These are phyloP conservation scores for Sinonovacula constricta DNA, from an alignment of 1,140 invertebrate species.

Conservation along the genomic window DNA sequence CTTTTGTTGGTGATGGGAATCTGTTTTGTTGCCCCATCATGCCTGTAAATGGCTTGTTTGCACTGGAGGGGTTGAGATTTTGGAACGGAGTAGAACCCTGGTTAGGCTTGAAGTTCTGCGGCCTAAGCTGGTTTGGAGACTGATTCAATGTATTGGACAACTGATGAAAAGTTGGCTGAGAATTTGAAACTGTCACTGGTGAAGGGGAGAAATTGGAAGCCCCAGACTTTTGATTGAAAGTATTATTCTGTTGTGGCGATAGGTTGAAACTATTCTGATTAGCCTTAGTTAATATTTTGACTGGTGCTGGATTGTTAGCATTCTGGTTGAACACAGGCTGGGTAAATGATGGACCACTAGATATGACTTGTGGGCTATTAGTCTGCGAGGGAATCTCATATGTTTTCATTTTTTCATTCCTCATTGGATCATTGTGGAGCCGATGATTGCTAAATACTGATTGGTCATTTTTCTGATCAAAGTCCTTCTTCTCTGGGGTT, in stretches of 20 bases:
- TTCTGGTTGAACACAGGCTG: background rate
- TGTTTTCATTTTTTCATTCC: background rate
- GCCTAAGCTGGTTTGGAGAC: background rate
- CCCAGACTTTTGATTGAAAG: too few relatives aligned
- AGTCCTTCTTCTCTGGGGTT: conserved; percentile 27
- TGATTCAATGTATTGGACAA: background rate
- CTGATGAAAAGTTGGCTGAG: background rate
- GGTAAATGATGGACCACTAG: background rate
- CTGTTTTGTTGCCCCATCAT: conserved; percentile 33
- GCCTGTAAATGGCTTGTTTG: conserved; percentile 24
- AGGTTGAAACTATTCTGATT: background rate
- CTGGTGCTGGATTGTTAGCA: background rate
- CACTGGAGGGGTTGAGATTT: conserved; percentile 23
- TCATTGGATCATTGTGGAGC: background rate
- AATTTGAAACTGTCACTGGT: background rate
- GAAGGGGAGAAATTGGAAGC: too few relatives aligned
- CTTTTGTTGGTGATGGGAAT: conserved; percentile 20
- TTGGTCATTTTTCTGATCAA: background rate
- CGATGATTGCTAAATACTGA: background rate
- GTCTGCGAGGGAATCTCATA: background rate
- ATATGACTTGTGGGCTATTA: background rate
- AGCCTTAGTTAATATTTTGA: background rate
- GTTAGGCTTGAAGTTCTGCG: conserved; percentile 50
- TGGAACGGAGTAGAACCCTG: conserved; percentile 37
- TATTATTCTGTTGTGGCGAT: background rate